Evolutionary conservation across 2,888 invertebrate species (phyloP).

Genomic region (Merodon equestris): DNA sequence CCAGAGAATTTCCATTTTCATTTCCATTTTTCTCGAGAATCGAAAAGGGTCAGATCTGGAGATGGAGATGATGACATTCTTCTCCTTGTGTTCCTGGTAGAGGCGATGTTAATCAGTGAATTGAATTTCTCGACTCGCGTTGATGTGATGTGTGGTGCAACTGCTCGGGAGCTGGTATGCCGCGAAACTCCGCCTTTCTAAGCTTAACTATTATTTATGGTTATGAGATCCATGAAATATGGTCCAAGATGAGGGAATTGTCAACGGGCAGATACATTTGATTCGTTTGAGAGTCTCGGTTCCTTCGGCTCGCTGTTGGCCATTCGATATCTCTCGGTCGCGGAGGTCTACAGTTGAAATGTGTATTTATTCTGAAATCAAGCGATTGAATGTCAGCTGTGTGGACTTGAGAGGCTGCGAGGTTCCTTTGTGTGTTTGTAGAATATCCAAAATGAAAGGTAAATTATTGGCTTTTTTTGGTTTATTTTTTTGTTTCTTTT

Average conservation of each 20-base stretch:
- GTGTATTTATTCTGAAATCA: constrained; percentile 27
- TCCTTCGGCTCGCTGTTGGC: constrained; percentile 3
- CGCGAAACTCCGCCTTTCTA: constrained; percentile 48
- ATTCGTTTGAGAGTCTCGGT: too few species aligned
- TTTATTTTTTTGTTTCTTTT: too few species aligned
- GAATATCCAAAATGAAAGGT: constrained; percentile 53
- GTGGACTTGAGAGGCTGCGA: constrained; percentile 8
- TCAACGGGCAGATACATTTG: constrained; percentile 39
- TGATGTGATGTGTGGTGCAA: background rate
- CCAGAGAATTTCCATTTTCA: constrained; percentile 1
- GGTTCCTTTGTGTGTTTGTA: constrained; percentile 51
- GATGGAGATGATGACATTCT: constrained; percentile 58
- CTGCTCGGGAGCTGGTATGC: constrained; percentile 3
- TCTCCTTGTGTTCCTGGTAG: background rate
- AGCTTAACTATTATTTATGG: constrained; percentile 64
- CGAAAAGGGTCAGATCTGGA: constrained; percentile 65
- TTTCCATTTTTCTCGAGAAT: constrained; percentile 66
- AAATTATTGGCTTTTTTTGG: constrained; percentile 51
- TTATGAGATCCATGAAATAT: constrained; percentile 64
- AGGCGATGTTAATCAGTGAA: too few species aligned
- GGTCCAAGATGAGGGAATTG: constrained; percentile 60
- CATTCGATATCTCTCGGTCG: constrained; percentile 55
- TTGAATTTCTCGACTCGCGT: constrained; percentile 34
- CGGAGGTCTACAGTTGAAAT: constrained; percentile 19
- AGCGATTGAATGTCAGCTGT: constrained; percentile 55